Percentiles rank a stretch among this genome's conserved stretches.
Conservation (phyloP, 2,888 invertebrate genomes). For the Peribatodes rhomboidaria region DNA sequence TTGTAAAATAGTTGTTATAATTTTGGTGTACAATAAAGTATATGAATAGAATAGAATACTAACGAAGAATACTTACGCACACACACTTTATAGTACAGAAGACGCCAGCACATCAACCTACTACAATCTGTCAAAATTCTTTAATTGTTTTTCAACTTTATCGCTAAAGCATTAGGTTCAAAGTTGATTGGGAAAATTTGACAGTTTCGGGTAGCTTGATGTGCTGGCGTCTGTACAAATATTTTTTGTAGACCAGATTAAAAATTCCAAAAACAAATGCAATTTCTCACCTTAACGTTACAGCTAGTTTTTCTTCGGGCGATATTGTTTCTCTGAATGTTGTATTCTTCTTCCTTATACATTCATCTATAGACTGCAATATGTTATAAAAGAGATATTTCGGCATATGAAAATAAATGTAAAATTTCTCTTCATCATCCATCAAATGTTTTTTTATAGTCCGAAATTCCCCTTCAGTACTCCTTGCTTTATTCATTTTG, state of each 20-base stretch:
- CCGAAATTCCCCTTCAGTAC: conserved; percentile 45
- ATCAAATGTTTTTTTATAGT: conserved; percentile 44
- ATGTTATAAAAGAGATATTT: conserved; percentile 41
- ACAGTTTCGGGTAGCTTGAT: too few species aligned
- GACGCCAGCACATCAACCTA: too few species aligned
- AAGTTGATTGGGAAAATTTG: too few species aligned
- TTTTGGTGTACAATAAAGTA: too few species aligned
- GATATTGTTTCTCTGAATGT: conserved; percentile 36
- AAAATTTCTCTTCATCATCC: conserved; percentile 44
- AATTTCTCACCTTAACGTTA: conserved; percentile 27
- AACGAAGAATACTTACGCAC: too few species aligned
- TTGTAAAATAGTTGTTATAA: too few species aligned
- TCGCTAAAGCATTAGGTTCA: too few species aligned
- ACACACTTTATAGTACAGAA: too few species aligned
- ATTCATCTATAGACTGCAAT: conserved; percentile 18
- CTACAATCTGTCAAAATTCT: too few species aligned
- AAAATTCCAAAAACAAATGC: conserved; percentile 35
- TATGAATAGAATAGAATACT: too few species aligned
- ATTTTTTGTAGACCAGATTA: conserved; percentile 30
- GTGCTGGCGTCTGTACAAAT: neutral
- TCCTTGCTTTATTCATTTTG: conserved; percentile 40
- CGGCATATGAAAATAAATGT: conserved; percentile 40
- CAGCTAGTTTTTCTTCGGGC: conserved; percentile 26
- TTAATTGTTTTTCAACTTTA: too few species aligned
- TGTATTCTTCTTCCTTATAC: conserved; percentile 38